Evolutionary conservation across 1,140 invertebrate species (phyloP), one percentile per base, ranked within the genome.

Genomic region (Teleopsis dalmanni): DNA sequence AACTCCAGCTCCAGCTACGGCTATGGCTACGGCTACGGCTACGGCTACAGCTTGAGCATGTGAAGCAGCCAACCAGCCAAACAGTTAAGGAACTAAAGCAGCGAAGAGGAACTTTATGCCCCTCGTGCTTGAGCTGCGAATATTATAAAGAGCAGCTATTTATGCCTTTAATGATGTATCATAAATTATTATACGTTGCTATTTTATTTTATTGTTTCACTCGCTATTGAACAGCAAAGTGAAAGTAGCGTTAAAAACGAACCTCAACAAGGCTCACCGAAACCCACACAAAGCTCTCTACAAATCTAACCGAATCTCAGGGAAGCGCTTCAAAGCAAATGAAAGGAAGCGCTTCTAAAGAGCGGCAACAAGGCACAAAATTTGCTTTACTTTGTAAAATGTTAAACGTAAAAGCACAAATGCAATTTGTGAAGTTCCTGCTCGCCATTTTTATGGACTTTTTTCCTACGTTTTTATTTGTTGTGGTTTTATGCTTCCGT

Each of bases 101-200:
- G 14, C 16, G 26, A 29, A 27, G 27, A 11, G 26, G 8, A 31
- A 44, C n/a, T 9, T 13, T n/a, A 23, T 40, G 6, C 2, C 6
- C 7, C n/a, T 1, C 33, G 13, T n/a, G 18, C 13, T 35, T n/a
- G n/a, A 5, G 5, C 33, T 42, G 18, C 1, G 21, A 6, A 21
- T 3, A 5, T 41, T 42, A 42, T 42, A 22, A 37, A 47, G 45
- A 22, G 34, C 2, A 27, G 33, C 45, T 37, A 36, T 47, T 26
- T n/a, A n/a, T 47, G 33, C 19, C 16, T 63, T 60, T 65, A 65
- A 65, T 65, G 62, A 63, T 60, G 62, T 60, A 59, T 58, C 62
- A 65, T 65, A 65, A 65, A 65, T 65, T 65, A 65, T 65, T 62
- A 65, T 57, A 62, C n/a, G n/a, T 62, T 51, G 62, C 62, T 58